Percentiles rank a stretch among this genome's conserved stretches.
phyloP scores from a whole-genome alignment of 2,113 vertebrate genomes.

The Eptatretus burgeri region DNA sequence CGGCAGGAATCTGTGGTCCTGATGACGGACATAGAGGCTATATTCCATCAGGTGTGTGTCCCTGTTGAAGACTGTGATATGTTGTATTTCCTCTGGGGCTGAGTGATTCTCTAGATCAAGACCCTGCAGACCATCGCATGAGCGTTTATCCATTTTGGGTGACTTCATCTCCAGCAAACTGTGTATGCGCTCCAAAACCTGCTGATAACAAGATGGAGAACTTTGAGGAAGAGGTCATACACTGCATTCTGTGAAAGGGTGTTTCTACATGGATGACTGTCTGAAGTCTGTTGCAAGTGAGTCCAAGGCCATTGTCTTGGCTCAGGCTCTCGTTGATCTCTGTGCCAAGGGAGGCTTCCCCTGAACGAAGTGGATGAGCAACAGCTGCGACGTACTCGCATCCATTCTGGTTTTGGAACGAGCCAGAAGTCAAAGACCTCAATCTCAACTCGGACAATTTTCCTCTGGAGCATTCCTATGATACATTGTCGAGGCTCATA shows the following conservation, averaged over 20 bases:
- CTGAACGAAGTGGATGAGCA: constrained; percentile 4
- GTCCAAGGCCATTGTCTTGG: not conserved
- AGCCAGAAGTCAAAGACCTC: constrained; percentile 7
- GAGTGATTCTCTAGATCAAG: not conserved
- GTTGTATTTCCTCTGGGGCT: not conserved
- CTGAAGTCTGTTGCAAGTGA: constrained; percentile 5
- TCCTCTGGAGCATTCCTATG: not conserved
- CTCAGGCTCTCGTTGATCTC: not conserved
- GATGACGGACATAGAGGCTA: not conserved
- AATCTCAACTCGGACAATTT: not conserved
- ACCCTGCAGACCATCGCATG: too few species aligned
- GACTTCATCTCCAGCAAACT: not conserved
- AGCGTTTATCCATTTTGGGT: not conserved
- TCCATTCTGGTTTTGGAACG: not conserved
- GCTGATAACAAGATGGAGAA: not conserved
- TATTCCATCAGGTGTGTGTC: not conserved
- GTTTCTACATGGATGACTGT: not conserved
- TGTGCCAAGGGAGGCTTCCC: constrained; percentile 6
- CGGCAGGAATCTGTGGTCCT: not conserved
- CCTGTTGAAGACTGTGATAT: not conserved
- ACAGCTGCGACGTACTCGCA: not conserved
- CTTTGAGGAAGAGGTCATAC: not conserved
- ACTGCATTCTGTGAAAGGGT: not conserved
- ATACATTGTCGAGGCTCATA: too few species aligned
- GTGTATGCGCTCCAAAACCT: not conserved